Percentiles rank a stretch among this genome's conserved stretches.
Evolutionary conservation across 2,113 vertebrate species (phyloP).

Genomic region (Oryzias woworae): DNA sequence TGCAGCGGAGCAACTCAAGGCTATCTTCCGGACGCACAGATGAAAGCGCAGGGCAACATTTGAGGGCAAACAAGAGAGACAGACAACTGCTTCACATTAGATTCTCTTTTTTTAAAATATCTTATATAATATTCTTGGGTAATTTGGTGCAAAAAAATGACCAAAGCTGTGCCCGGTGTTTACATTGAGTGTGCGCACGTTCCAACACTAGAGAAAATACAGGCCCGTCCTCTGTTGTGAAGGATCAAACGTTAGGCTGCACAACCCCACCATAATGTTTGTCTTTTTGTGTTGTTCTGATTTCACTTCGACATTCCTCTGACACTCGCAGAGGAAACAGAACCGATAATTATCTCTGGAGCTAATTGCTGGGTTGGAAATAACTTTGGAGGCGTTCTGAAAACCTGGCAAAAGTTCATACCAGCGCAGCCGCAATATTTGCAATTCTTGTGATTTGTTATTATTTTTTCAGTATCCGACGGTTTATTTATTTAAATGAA

Average conservation of each 20-base stretch:
- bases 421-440: neutral
- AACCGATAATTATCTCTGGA: constrained; percentile 58
- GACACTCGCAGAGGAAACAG: constrained; percentile 35
- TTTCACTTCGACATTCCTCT: constrained; percentile 54
- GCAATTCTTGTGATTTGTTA: neutral
- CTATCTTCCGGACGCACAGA: constrained; percentile 27
- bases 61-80: constrained; percentile 20
- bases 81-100: too few relatives aligned
- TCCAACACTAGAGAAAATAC: neutral
- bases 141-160: too few relatives aligned
- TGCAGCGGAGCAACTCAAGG: constrained; percentile 60
- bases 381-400: constrained; percentile 39
- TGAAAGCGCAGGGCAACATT: constrained; percentile 33
- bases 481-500: neutral
- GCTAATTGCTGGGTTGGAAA: constrained; percentile 61
- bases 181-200: neutral
- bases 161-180: constrained; percentile 20
- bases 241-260: neutral
- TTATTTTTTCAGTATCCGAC: neutral
- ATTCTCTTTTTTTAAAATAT: too few relatives aligned
- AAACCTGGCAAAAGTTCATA: constrained; percentile 18
- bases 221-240: constrained; percentile 1
- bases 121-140: too few relatives aligned
- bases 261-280: constrained; percentile 12
- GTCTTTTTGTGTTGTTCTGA: constrained; percentile 8